Conservation (phyloP, 2,797 vertebrate species). For the Rhodeus uyekii region DNA sequence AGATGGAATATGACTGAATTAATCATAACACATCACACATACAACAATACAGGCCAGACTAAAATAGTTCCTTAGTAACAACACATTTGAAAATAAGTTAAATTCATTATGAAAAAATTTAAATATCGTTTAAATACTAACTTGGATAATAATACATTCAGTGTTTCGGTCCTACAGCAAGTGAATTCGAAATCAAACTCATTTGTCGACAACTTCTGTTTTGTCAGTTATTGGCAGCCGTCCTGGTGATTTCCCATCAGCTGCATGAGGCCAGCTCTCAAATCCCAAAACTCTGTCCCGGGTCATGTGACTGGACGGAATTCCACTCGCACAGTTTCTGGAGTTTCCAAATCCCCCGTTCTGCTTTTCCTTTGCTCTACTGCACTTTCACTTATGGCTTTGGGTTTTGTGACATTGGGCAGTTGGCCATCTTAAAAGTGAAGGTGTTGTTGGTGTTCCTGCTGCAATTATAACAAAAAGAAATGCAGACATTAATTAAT, state of each 20-base stretch:
- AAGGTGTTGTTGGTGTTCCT: slow-evolving; percentile 67
- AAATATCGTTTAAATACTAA: slow-evolving; percentile 50
- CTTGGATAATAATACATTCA: slow-evolving; percentile 5
- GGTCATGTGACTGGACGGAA: slow-evolving; percentile 34
- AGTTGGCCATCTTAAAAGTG: slow-evolving; percentile 30
- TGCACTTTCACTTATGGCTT: not conserved
- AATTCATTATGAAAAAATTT: not conserved
- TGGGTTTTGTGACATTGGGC: not conserved
- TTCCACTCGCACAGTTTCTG: not conserved
- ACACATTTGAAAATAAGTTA: slow-evolving; percentile 4
- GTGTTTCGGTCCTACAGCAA: not conserved
- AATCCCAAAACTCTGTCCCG: not conserved
- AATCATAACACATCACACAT: not conserved
- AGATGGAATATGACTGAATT: not conserved
- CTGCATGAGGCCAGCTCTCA: not conserved
- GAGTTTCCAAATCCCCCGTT: slow-evolving; percentile 1
- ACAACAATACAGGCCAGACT: not conserved
- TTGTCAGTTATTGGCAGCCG: not conserved
- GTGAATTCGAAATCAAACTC: not conserved
- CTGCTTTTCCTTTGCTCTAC: not conserved
- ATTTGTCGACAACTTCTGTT: slow-evolving; percentile 5
- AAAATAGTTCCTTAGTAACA: not conserved
- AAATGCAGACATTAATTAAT: not conserved
- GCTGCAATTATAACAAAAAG: slow-evolving; percentile 49
- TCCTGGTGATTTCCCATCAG: slow-evolving; percentile 31